phyloP scores from a whole-genome alignment of 1,140 invertebrate genomes.

The Solenopsis fugax region DNA sequence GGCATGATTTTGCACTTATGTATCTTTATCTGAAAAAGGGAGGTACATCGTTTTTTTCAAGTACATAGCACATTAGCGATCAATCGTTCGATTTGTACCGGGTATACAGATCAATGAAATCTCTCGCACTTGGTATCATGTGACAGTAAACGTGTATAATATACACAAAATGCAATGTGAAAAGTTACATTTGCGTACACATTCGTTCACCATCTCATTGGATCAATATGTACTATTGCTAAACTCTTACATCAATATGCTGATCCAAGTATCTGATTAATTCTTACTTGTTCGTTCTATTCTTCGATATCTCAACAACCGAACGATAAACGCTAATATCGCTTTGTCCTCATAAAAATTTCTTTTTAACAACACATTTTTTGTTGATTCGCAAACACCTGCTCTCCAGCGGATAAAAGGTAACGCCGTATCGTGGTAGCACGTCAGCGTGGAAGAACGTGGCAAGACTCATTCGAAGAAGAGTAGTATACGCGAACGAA shows the following conservation, averaged over 20 bases:
- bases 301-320: slow-evolving; percentile 6
- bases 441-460: slow-evolving; percentile 73
- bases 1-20: slow-evolving; percentile 43
- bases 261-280: background rate
- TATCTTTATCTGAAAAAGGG: slow-evolving; percentile 49
- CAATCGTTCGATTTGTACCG: slow-evolving; percentile 36
- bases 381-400: slow-evolving; percentile 51
- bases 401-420: slow-evolving; percentile 43
- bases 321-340: slow-evolving; percentile 63
- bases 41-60: slow-evolving; percentile 14
- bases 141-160: slow-evolving; percentile 49
- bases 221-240: slow-evolving; percentile 6
- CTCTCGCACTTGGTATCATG: slow-evolving; percentile 12
- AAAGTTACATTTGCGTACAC: slow-evolving; percentile 22
- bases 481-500: slow-evolving; percentile 59
- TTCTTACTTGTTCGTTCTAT: background rate
- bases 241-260: background rate
- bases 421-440: slow-evolving; percentile 48
- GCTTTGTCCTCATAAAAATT: slow-evolving; percentile 36
- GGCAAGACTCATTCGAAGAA: slow-evolving; percentile 74
- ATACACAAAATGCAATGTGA: slow-evolving; percentile 42
- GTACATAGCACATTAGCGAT: slow-evolving; percentile 33
- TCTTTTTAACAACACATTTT: slow-evolving; percentile 41
- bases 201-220: slow-evolving; percentile 12
- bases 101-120: slow-evolving; percentile 14